phyloP scores from a whole-genome alignment of 2,113 vertebrate species.

The Phrynocephalus versicolor region DNA sequence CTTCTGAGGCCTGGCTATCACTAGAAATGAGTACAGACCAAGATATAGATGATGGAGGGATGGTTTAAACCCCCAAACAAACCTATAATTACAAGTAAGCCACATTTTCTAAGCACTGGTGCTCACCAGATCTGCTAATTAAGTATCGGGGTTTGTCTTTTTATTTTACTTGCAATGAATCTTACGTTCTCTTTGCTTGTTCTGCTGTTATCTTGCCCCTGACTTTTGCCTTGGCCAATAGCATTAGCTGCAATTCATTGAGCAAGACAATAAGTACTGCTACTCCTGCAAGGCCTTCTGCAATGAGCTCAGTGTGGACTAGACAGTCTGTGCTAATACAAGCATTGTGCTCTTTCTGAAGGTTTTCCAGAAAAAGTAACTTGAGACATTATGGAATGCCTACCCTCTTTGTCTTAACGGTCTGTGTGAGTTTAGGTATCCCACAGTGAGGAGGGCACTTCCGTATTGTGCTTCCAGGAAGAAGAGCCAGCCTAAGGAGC shows the following conservation, averaged over 20 bases:
- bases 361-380: too few relatives aligned
- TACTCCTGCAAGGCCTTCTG: not conserved
- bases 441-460: too few relatives aligned
- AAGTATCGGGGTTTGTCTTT: not conserved
- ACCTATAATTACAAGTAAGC: too few relatives aligned
- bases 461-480: too few relatives aligned
- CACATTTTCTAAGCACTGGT: not conserved
- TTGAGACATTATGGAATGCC: too few relatives aligned
- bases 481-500: too few relatives aligned
- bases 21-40: not conserved
- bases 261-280: not conserved
- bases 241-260: not conserved
- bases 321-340: not conserved
- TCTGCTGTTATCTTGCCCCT: not conserved
- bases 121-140: not conserved
- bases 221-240: not conserved
- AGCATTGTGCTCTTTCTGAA: too few relatives aligned
- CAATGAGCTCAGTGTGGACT: not conserved
- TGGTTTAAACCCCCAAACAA: not conserved
- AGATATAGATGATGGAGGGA: not conserved
- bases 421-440: too few relatives aligned
- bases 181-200: not conserved
- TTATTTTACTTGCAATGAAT: not conserved
- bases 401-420: too few relatives aligned
- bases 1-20: not conserved